These are phyloP conservation scores for Mycetomoellerius zeteki DNA, from an alignment of 1,140 invertebrate species.

Conservation along the genomic window DNA sequence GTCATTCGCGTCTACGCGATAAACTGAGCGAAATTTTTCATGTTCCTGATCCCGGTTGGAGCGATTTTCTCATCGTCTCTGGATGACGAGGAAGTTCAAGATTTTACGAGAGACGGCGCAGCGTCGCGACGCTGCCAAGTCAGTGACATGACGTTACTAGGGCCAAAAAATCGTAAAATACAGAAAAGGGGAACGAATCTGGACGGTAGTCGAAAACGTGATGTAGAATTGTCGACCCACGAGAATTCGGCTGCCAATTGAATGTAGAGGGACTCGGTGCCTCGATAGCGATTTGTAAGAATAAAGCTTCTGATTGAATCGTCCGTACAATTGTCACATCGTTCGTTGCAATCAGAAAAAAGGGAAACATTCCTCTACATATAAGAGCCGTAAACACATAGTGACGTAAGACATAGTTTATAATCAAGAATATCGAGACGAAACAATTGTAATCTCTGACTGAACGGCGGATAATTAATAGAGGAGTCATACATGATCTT, in stretches of 20 bases:
- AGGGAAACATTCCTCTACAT: not conserved
- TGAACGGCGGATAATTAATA: conserved; percentile 1
- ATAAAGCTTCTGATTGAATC: conserved; percentile 59
- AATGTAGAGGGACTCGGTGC: conserved; percentile 20
- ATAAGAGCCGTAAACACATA: not conserved
- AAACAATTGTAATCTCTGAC: conserved; percentile 1
- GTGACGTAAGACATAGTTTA: not conserved
- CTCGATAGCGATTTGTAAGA: conserved; percentile 52
- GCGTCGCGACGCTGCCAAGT: conserved; percentile 25
- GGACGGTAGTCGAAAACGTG: conserved; percentile 38
- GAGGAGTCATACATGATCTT: not conserved
- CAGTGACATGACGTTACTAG: not conserved
- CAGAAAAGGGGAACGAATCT: conserved; percentile 30
- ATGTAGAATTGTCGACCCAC: conserved; percentile 30
- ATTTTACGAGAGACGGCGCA: conserved; percentile 56
- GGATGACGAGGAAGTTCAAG: conserved; percentile 62
- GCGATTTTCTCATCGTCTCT: conserved; percentile 28
- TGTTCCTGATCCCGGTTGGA: not conserved
- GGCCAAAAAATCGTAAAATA: conserved; percentile 12
- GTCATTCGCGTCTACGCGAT: not conserved
- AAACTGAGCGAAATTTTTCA: conserved; percentile 19
- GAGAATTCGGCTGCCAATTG: conserved; percentile 50
- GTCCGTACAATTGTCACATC: conserved; percentile 27
- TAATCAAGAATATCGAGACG: not conserved
- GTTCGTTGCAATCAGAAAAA: not conserved